Evolutionary conservation across 2,888 invertebrate genomes (phyloP).

Genomic region (Quadroppia sp.): DNA sequence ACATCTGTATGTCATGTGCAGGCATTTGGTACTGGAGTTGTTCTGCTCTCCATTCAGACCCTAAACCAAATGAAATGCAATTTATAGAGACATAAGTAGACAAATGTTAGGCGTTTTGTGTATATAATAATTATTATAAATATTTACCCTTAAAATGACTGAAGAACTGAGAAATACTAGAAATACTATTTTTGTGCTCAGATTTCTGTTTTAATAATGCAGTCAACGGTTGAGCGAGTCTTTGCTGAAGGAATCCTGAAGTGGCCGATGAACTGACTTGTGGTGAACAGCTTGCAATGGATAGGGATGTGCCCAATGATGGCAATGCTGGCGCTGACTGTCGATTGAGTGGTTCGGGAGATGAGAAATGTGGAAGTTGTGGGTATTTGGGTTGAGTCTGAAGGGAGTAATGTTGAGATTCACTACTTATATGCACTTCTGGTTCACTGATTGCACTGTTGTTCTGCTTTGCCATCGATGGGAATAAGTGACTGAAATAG

Average conservation of each 20-base stretch:
- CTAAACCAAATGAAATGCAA: conserved; percentile 18
- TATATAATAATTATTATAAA: conserved; percentile 30
- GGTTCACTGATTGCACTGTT: background rate
- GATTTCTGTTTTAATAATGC: conserved; percentile 27
- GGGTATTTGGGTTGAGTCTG: too few relatives aligned
- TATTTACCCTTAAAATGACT: conserved; percentile 38
- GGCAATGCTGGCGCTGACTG: background rate
- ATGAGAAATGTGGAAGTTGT: too few relatives aligned
- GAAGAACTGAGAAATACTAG: conserved; percentile 28
- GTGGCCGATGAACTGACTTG: conserved; percentile 33
- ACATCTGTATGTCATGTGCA: conserved; percentile 39
- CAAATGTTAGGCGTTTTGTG: background rate
- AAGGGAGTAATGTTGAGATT: background rate
- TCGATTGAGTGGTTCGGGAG: background rate
- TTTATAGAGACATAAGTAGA: conserved; percentile 3
- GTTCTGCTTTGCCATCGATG: conserved; percentile 10
- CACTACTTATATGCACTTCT: background rate
- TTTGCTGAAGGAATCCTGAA: conserved; percentile 30
- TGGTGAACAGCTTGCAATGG: conserved; percentile 2
- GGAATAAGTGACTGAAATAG: conserved; percentile 21
- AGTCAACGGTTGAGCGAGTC: conserved; percentile 32
- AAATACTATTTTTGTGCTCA: conserved; percentile 35
- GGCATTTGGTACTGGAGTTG: conserved; percentile 42
- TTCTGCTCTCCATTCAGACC: conserved; percentile 38
- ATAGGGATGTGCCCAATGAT: background rate